phyloP scores from a whole-genome alignment of 1,140 invertebrate genomes.

The Oedothorax gibbosus region DNA sequence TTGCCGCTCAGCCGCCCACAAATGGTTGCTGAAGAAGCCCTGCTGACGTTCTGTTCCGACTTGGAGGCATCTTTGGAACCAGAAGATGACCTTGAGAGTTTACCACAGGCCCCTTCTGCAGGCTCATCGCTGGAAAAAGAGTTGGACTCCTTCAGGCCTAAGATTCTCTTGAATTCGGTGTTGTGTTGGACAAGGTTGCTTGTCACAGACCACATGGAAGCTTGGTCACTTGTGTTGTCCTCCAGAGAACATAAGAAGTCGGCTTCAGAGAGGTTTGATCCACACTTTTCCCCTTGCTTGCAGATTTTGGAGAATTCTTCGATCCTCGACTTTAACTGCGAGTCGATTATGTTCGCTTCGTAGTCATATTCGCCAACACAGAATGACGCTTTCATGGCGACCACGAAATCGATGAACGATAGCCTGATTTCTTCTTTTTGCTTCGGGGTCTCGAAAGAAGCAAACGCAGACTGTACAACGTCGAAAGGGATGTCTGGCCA shows the following conservation, averaged over 20 bases:
- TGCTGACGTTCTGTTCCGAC: conserved; percentile 29
- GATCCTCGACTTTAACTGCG: conserved; percentile 16
- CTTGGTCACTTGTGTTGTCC: conserved; percentile 38
- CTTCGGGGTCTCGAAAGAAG: background rate
- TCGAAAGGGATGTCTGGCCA: conserved; percentile 45
- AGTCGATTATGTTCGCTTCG: conserved; percentile 40
- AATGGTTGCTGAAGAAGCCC: conserved; percentile 32
- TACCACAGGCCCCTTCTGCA: conserved; percentile 16
- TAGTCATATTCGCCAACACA: conserved; percentile 38
- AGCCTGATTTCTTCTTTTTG: conserved; percentile 11
- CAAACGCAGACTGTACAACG: conserved; percentile 14
- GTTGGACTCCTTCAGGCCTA: conserved; percentile 52
- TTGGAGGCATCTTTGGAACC: conserved; percentile 52
- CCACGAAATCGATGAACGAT: conserved; percentile 36
- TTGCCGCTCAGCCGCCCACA: conserved; percentile 36
- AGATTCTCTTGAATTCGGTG: conserved; percentile 44
- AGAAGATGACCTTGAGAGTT: conserved; percentile 49
- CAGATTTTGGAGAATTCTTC: conserved; percentile 39
- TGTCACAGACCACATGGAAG: conserved; percentile 33
- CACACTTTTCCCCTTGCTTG: conserved; percentile 13
- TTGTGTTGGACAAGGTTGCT: conserved; percentile 24
- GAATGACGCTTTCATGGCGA: conserved; percentile 27
- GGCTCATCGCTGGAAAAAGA: conserved; percentile 58
- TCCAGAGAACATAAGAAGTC: conserved; percentile 37
- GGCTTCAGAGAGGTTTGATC: conserved; percentile 20